Conservation (phyloP, 2,888 invertebrate species). For the Ariolimax columbianus region DNA sequence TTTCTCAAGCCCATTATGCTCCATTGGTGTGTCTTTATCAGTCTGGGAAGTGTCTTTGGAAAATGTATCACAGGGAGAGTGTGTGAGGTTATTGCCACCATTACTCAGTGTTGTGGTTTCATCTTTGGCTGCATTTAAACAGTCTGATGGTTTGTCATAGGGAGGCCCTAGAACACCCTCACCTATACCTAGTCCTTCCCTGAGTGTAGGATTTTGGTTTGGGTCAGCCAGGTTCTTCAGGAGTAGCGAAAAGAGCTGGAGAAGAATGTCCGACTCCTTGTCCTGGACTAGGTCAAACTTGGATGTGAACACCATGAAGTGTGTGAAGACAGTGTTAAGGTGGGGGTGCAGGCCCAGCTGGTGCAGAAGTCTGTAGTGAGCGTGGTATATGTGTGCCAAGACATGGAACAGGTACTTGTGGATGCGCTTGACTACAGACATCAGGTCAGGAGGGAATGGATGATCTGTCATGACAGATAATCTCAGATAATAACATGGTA, state of each 20-base stretch:
- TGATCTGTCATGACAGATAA: constrained; percentile 82
- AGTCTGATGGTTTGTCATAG: constrained; percentile 59
- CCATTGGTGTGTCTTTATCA: constrained; percentile 13
- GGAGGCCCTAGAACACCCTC: constrained; percentile 55
- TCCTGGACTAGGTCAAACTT: constrained; percentile 95
- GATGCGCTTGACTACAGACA: constrained; percentile 96
- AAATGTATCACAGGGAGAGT: constrained; percentile 35
- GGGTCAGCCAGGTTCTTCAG: constrained; percentile 70
- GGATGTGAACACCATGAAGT: constrained; percentile 90
- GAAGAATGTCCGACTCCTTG: constrained; percentile 96
- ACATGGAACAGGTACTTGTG: constrained; percentile 97
- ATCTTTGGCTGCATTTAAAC: not conserved
- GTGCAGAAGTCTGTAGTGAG: constrained; percentile 97
- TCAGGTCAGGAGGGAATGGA: constrained; percentile 92
- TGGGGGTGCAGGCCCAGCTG: constrained; percentile 95
- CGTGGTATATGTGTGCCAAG: constrained; percentile 97
- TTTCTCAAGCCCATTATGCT: constrained; percentile 42
- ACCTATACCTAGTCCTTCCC: constrained; percentile 47
- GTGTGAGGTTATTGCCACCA: constrained; percentile 37
- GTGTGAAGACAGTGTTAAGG: constrained; percentile 97
- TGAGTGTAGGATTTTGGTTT: constrained; percentile 62
- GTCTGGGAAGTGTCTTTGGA: not conserved
- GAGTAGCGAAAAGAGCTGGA: constrained; percentile 84
- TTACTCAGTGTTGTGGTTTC: constrained; percentile 32
- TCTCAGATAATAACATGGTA: not conserved